Evolutionary conservation across 2,888 invertebrate genomes (phyloP).

Genomic region (Watsonalla binaria): DNA sequence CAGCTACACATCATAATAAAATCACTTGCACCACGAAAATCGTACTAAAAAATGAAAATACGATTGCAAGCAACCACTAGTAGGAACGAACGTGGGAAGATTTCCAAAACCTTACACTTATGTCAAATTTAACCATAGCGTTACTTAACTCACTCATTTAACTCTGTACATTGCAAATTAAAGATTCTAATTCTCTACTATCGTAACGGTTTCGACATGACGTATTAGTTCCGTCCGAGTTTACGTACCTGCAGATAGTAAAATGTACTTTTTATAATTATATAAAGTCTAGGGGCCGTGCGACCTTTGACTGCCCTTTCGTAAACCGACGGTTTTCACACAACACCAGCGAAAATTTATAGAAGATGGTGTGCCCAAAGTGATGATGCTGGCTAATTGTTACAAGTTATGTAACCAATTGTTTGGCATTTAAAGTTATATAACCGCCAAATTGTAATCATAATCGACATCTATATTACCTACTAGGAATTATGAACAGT

Average conservation of each 20-base stretch:
- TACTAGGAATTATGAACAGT: too few relatives aligned
- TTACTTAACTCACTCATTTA: background rate
- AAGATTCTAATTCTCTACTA: background rate
- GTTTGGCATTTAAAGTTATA: background rate
- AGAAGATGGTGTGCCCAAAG: slow-evolving; percentile 23
- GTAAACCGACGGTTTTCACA: slow-evolving; percentile 18
- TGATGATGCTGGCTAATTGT: slow-evolving; percentile 30
- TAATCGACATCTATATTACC: background rate
- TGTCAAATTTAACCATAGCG: background rate
- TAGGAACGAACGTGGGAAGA: background rate
- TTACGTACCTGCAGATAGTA: background rate
- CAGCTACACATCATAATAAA: background rate
- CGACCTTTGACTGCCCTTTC: slow-evolving; percentile 23
- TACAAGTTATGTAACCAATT: slow-evolving; percentile 26
- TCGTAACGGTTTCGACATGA: background rate
- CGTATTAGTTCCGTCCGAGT: background rate
- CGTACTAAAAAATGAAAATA: background rate
- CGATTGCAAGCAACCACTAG: background rate
- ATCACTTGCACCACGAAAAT: background rate
- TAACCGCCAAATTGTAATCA: background rate
- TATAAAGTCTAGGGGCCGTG: slow-evolving; percentile 9
- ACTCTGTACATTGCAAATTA: background rate
- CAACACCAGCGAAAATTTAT: slow-evolving; percentile 22
- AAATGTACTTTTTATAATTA: background rate
- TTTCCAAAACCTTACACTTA: background rate